Conservation (phyloP, 2,797 vertebrate species). For the Chelon auratus region DNA sequence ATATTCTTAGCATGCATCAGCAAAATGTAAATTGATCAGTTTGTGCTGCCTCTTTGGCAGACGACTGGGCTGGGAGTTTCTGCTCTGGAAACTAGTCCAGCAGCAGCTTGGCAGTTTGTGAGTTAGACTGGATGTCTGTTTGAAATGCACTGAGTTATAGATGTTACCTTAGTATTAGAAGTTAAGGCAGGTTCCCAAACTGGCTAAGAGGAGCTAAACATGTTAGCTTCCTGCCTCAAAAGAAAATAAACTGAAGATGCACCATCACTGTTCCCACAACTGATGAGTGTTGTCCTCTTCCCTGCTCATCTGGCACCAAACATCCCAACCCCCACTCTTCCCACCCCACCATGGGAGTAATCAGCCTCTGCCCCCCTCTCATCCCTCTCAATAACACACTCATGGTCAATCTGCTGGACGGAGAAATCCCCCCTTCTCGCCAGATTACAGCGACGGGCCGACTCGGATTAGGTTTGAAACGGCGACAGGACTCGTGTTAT, state of each 20-base stretch:
- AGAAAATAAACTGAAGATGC: neutral
- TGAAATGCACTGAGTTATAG: neutral
- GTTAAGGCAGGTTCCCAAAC: too few relatives aligned
- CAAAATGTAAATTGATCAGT: slow-evolving; percentile 48
- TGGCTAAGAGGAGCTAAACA: too few relatives aligned
- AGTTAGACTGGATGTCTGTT: slow-evolving; percentile 2
- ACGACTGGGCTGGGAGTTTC: neutral
- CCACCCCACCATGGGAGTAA: slow-evolving; percentile 34
- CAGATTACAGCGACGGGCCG: slow-evolving; percentile 66
- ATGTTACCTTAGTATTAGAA: too few relatives aligned
- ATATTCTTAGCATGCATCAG: slow-evolving; percentile 35
- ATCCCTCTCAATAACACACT: slow-evolving; percentile 73
- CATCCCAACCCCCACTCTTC: neutral
- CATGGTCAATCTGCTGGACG: slow-evolving; percentile 63
- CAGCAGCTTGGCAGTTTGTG: neutral
- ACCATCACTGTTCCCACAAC: neutral
- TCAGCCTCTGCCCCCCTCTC: slow-evolving; percentile 45
- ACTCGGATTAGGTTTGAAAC: slow-evolving; percentile 67
- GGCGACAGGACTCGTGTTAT: slow-evolving; percentile 31
- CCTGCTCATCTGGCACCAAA: slow-evolving; percentile 6
- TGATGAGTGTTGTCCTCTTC: neutral
- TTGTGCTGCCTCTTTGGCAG: slow-evolving; percentile 7
- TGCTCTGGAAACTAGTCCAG: slow-evolving; percentile 4
- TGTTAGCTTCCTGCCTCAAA: neutral
- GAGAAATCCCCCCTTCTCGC: slow-evolving; percentile 50